These are phyloP conservation scores for Rhinella marina DNA, from an alignment of 2,797 vertebrate species.

Conservation along the genomic window DNA sequence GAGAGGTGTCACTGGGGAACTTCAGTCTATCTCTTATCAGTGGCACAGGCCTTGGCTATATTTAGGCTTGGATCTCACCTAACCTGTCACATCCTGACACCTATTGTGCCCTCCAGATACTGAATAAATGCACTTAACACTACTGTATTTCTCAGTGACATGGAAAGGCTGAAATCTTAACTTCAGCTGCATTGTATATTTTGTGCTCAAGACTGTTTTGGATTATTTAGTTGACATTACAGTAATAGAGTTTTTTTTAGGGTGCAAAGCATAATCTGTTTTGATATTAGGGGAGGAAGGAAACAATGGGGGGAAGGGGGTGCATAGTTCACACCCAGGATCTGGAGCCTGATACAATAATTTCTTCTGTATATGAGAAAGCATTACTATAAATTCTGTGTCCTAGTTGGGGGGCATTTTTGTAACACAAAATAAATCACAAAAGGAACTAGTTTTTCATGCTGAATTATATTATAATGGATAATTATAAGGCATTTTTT, in stretches of 20 bases:
- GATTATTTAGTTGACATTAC: not conserved
- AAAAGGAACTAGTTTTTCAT: too few relatives aligned
- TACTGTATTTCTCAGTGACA: not conserved
- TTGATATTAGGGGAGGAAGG: not conserved
- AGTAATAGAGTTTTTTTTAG: not conserved
- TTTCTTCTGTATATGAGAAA: too few relatives aligned
- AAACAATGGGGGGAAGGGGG: too few relatives aligned
- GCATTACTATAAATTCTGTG: too few relatives aligned
- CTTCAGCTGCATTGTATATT: not conserved
- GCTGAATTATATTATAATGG: too few relatives aligned
- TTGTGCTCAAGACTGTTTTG: not conserved
- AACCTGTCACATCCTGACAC: slow-evolving; percentile 45
- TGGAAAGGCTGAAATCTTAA: not conserved
- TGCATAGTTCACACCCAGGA: not conserved
- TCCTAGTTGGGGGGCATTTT: too few relatives aligned
- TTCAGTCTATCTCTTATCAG: slow-evolving; percentile 15
- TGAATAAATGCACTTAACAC: not conserved
- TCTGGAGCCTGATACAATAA: too few relatives aligned
- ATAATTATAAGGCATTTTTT: too few relatives aligned
- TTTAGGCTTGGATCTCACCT: slow-evolving; percentile 45
- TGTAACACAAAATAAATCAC: too few relatives aligned
- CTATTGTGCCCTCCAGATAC: slow-evolving; percentile 39
- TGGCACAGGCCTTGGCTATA: slow-evolving; percentile 26
- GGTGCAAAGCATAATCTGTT: not conserved
- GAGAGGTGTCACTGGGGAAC: slow-evolving; percentile 5